phyloP scores from a whole-genome alignment of 2,113 vertebrate genomes.

The Platysteira castanea region DNA sequence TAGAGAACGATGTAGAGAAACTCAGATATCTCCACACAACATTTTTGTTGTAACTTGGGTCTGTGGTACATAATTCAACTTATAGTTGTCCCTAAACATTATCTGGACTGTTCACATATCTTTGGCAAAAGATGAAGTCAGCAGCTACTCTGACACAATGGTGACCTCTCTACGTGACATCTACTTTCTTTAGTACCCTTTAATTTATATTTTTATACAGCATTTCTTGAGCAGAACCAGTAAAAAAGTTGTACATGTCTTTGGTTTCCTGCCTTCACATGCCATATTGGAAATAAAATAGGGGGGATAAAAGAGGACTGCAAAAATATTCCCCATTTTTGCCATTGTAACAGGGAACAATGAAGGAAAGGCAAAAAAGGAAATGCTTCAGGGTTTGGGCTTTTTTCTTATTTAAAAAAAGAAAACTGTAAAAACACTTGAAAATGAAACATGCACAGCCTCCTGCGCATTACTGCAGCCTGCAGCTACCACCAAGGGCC shows the following conservation, averaged over 20 bases:
- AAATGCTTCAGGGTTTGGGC: neutral
- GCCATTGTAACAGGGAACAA: neutral
- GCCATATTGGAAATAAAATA: neutral
- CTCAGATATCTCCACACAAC: neutral
- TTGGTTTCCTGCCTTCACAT: neutral
- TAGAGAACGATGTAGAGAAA: fast-evolving
- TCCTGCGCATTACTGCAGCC: neutral
- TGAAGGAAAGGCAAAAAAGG: neutral
- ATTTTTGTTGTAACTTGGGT: neutral
- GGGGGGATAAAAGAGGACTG: neutral
- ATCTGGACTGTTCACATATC: neutral
- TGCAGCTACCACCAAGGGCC: neutral
- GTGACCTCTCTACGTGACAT: neutral
- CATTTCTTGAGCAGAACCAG: neutral
- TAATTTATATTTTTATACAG: neutral
- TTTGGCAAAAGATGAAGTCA: neutral
- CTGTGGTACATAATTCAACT: neutral
- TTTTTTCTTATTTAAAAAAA: neutral
- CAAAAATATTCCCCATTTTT: neutral
- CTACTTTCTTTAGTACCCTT: neutral
- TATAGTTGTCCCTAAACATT: neutral
- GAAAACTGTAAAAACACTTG: neutral
- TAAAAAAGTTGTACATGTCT: neutral
- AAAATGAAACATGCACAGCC: neutral
- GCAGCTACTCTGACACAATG: neutral